Conservation (phyloP, 2,797 vertebrate genomes). For the Parauchenoglanis punctatus region DNA sequence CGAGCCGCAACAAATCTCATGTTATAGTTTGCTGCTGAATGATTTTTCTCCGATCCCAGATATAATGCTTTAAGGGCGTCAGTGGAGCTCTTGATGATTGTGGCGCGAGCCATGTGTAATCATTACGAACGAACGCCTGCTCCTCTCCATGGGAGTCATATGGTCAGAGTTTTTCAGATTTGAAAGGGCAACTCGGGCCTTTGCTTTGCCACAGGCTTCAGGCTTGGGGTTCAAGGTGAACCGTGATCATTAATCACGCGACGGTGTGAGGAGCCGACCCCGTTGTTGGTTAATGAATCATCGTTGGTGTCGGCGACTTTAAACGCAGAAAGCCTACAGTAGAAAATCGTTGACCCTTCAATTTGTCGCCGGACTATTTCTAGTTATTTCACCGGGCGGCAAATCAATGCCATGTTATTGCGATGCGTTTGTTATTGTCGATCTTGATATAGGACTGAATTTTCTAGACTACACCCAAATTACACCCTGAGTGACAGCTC, state of each 20-base stretch:
- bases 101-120: conserved; percentile 47
- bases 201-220: neutral
- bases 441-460: conserved; percentile 31
- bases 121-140: conserved; percentile 36
- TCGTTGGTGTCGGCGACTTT: neutral
- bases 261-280: neutral
- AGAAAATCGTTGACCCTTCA: conserved; percentile 37
- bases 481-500: conserved; percentile 31
- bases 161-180: neutral
- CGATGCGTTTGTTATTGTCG: conserved; percentile 49
- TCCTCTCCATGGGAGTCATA: neutral
- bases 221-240: neutral
- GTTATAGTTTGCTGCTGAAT: conserved; percentile 18
- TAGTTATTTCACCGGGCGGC: conserved; percentile 48
- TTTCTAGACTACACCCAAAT: conserved; percentile 18
- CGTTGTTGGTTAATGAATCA: conserved; percentile 31
- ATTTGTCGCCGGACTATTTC: conserved; percentile 40
- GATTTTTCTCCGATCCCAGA: conserved; percentile 25
- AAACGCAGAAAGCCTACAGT: conserved; percentile 9
- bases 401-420: conserved; percentile 59
- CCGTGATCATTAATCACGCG: neutral
- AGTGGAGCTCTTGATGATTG: conserved; percentile 29
- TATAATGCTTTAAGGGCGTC: conserved; percentile 33
- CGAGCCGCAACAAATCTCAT: conserved; percentile 42
- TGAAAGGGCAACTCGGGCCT: neutral